These are phyloP conservation scores for Drosophila persimilis DNA, from an alignment of 1,140 invertebrate genomes.

Conservation along the genomic window DNA sequence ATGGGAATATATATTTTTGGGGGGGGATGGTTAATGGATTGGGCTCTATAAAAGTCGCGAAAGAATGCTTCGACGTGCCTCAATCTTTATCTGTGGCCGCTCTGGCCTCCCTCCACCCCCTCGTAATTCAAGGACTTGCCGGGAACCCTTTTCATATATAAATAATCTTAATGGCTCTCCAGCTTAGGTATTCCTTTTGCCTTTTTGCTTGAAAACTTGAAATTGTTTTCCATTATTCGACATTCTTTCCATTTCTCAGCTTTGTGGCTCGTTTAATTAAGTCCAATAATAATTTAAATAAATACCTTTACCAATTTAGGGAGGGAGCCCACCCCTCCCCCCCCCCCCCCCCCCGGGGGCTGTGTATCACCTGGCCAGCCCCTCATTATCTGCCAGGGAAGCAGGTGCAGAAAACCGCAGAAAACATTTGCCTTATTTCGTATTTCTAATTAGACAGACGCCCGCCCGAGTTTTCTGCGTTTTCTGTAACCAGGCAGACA, in stretches of 20 bases:
- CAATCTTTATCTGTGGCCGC: no score
- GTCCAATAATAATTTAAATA: slow-evolving; percentile 80
- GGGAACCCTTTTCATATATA: not conserved
- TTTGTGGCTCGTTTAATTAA: slow-evolving; percentile 65
- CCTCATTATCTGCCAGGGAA: slow-evolving; percentile 70
- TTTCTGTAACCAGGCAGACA: slow-evolving; percentile 33
- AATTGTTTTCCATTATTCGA: slow-evolving; percentile 65
- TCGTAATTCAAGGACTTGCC: no score
- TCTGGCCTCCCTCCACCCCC: no score
- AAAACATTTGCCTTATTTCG: slow-evolving; percentile 65
- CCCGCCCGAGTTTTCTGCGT: slow-evolving; percentile 3
- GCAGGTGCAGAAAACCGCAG: slow-evolving; percentile 72
- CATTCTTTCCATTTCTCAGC: slow-evolving; percentile 49
- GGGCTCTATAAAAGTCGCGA: no score
- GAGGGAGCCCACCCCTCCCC: slow-evolving; percentile 9
- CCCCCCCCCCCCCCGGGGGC: not conserved
- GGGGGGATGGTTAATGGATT: not conserved
- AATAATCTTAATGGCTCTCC: slow-evolving; percentile 6
- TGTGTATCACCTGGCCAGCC: slow-evolving; percentile 39
- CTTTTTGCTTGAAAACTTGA: slow-evolving; percentile 12
- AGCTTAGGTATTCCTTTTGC: slow-evolving; percentile 19
- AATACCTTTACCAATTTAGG: slow-evolving; percentile 70
- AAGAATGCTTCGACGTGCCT: no score
- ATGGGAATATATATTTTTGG: not conserved
- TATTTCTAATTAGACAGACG: slow-evolving; percentile 73